Evolutionary conservation across 2,888 invertebrate species (phyloP).

Genomic region (Octodonta nipae): DNA sequence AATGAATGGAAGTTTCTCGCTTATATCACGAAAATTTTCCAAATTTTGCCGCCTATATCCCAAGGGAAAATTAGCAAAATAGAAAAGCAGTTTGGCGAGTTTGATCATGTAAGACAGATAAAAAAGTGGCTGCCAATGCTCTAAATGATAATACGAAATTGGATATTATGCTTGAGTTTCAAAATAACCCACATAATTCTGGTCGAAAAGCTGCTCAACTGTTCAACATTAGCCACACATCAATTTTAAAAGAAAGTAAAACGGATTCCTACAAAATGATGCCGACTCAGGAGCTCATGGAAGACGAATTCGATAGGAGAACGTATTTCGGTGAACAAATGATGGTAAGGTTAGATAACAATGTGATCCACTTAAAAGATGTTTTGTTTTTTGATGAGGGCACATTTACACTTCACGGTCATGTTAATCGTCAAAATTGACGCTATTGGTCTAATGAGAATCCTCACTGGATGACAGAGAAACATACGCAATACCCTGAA

Average conservation of each 20-base stretch:
- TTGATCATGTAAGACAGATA: conserved; percentile 8
- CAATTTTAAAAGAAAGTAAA: no score
- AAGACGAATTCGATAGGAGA: conserved; percentile 6
- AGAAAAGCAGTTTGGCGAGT: conserved; percentile 6
- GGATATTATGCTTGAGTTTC: conserved; percentile 8
- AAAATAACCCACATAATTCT: conserved; percentile 6
- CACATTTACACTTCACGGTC: conserved; percentile 7
- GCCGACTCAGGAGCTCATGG: conserved; percentile 3
- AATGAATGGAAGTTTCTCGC: no score
- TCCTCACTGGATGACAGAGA: conserved; percentile 9
- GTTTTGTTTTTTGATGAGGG: conserved; percentile 7
- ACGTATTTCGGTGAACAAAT: no score
- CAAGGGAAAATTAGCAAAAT: conserved; percentile 3
- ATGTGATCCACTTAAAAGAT: conserved; percentile 6
- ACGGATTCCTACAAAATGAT: no score
- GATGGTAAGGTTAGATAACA: conserved; percentile 6
- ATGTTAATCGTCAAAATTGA: conserved; percentile 10
- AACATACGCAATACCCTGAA: conserved; percentile 7
- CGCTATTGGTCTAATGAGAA: conserved; percentile 8
- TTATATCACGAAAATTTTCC: conserved; percentile 3
- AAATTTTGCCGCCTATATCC: conserved; percentile 4
- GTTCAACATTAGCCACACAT: conserved; percentile 2
- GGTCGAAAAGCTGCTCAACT: no score
- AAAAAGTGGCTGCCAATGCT: conserved; percentile 6
- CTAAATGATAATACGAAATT: conserved; percentile 7